Evolutionary conservation across 2,888 invertebrate genomes (phyloP), one percentile per base, ranked within the genome.

Genomic region (Shargacucullia verbasci): DNA sequence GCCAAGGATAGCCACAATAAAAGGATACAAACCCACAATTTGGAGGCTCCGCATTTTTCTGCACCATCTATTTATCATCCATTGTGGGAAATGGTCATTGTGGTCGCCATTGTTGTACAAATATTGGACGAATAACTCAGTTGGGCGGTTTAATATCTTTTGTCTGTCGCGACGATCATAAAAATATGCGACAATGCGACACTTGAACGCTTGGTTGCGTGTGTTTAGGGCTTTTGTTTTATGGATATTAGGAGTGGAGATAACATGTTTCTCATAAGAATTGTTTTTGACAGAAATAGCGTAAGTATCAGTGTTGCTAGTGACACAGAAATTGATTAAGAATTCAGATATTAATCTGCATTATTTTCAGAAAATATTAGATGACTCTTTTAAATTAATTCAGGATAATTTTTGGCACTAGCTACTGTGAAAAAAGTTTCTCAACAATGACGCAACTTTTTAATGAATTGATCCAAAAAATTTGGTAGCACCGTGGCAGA

Each of bases 71-170:
- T 87, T 85, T 86, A 85, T 85, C 80, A 79, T 75, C 87, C 73
- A 86, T 88, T 89, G 87, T 88, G 68, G 58, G 29, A 29, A 58
- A 64, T 63, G 64, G 67, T 67, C 74, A 78, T 79, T 86, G 86
- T 74, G 69, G 73, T 44, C 55, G 62, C 85, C 80, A 85, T 89
- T 88, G 86, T 88, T 85, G 82, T 82, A 62, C 77, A 79, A 82
- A 84, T 90, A 90, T 90, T 89, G 86, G 80, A 73, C 83, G 85
- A 86, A 90, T 90, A 90, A 90, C 85, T 89, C 85, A 85, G 79
- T 83, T 68, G 72, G 71, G 60, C 65, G 70, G 79, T 83, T 71
- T 84, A 79, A 81, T 85, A 82, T 82, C 81, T 77, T 83, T 84
- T 82, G 81, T 82, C 69, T 73, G 73, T 52, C 56, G 68, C 57